Percentiles rank a stretch among this genome's conserved stretches.
These are phyloP conservation scores for Apodemus speciosus DNA, from an alignment of 2,113 vertebrate species.

Conservation along the genomic window DNA sequence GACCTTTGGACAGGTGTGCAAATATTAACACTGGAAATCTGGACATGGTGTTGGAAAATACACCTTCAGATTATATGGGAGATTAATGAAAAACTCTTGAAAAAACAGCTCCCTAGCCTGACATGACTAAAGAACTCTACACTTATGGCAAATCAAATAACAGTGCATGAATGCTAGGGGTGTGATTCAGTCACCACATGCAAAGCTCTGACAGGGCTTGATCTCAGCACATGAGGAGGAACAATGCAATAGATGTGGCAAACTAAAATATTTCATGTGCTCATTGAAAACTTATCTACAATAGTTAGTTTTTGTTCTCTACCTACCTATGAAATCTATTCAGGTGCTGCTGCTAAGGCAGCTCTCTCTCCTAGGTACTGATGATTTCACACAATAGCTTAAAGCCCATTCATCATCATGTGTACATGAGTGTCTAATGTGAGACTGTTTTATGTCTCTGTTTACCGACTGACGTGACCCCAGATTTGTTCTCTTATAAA, in stretches of 20 bases:
- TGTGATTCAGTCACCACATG: not conserved
- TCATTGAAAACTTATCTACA: not conserved
- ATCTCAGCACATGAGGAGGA: too few relatives aligned
- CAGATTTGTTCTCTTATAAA: not conserved
- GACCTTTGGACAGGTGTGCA: not conserved
- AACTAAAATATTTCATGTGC: not conserved
- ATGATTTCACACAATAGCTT: not conserved
- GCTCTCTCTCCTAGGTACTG: not conserved
- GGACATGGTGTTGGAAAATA: constrained; percentile 20
- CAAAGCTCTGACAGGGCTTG: too few relatives aligned
- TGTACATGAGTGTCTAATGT: not conserved
- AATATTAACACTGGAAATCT: not conserved
- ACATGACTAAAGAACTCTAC: not conserved
- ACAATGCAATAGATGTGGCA: too few relatives aligned
- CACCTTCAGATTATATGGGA: not conserved
- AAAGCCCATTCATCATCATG: not conserved
- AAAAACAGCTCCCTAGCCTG: not conserved
- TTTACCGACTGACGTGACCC: not conserved
- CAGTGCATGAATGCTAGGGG: not conserved
- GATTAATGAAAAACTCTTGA: not conserved
- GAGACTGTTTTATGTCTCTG: not conserved
- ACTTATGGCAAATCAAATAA: not conserved
- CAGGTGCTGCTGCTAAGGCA: not conserved
- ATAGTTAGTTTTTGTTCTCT: not conserved
- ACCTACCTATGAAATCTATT: not conserved